A percentile compares a stretch with the other conserved stretches of the same genome.
Conservation (phyloP, 2,888 invertebrate species). For the Nomada fucata region DNA sequence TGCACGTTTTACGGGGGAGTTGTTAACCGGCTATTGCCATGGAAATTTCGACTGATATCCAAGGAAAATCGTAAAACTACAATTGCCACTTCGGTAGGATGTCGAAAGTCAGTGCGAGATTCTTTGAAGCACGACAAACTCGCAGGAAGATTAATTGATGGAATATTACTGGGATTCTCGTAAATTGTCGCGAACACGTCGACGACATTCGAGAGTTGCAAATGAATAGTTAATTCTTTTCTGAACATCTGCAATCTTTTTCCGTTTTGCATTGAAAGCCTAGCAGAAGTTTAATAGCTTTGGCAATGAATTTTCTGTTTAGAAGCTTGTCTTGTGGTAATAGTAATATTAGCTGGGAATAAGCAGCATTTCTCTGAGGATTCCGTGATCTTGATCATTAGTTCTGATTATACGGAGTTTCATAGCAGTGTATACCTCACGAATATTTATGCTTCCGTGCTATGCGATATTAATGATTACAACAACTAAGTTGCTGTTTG, state of each 20-base stretch:
- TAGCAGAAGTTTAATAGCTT: too few species aligned
- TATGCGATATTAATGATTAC: constrained; percentile 39
- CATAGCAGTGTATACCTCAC: neutral
- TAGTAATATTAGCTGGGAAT: neutral
- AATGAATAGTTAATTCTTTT: too few species aligned
- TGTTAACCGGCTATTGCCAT: neutral
- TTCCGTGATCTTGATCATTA: constrained; percentile 9
- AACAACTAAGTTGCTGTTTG: constrained; percentile 22
- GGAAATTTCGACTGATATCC: neutral
- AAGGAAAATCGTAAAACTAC: neutral
- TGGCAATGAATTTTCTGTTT: too few species aligned
- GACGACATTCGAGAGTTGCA: too few species aligned
- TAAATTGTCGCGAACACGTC: too few species aligned
- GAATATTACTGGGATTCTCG: neutral
- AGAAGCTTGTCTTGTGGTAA: neutral
- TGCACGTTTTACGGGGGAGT: neutral
- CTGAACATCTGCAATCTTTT: too few species aligned
- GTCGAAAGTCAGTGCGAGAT: neutral
- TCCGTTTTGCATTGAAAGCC: too few species aligned
- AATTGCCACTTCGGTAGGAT: neutral
- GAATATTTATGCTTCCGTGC: constrained; percentile 6
- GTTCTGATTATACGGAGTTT: neutral
- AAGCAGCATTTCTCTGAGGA: neutral
- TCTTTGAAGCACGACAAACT: neutral
- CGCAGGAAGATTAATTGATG: neutral